A percentile compares a stretch with the other conserved stretches of the same genome.
Evolutionary conservation across 1,140 invertebrate species (phyloP).

Genomic region (Trissolcus basalis): DNA sequence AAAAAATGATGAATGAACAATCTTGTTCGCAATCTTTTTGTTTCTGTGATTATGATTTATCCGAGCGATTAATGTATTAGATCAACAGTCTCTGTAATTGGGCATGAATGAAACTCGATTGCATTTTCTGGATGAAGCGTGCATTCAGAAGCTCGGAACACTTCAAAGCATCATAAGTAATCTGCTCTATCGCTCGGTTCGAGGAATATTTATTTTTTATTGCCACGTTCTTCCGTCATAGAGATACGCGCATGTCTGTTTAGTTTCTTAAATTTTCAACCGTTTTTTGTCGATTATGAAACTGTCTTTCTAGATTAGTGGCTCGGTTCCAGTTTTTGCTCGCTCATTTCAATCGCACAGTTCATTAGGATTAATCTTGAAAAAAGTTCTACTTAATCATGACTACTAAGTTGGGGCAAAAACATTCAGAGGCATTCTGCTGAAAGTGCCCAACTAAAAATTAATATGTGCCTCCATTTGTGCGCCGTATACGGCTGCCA

Average conservation of each 20-base stretch:
- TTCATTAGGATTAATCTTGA: background rate
- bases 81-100: constrained; percentile 12
- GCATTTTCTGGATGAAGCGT: constrained; percentile 27
- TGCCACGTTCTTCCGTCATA: constrained; percentile 16
- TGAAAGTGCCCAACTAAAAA: too few species aligned
- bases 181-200: constrained; percentile 38
- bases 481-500: too few species aligned
- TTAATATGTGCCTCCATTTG: too few species aligned
- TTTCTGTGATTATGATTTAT: constrained; percentile 4
- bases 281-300: constrained; percentile 8
- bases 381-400: background rate
- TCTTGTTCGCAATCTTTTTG: background rate
- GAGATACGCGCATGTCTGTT: constrained; percentile 1
- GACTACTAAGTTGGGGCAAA: too few species aligned
- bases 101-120: constrained; percentile 24
- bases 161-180: constrained; percentile 42
- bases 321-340: too few species aligned
- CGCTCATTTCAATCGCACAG: too few species aligned
- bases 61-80: constrained; percentile 9
- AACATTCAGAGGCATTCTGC: too few species aligned
- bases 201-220: constrained; percentile 37
- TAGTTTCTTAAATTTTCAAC: constrained; percentile 23
- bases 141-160: constrained; percentile 36
- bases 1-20: background rate
- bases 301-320: too few species aligned